Conservation (phyloP, 2,888 invertebrate species). For the Trichogramma dendrolimi region DNA sequence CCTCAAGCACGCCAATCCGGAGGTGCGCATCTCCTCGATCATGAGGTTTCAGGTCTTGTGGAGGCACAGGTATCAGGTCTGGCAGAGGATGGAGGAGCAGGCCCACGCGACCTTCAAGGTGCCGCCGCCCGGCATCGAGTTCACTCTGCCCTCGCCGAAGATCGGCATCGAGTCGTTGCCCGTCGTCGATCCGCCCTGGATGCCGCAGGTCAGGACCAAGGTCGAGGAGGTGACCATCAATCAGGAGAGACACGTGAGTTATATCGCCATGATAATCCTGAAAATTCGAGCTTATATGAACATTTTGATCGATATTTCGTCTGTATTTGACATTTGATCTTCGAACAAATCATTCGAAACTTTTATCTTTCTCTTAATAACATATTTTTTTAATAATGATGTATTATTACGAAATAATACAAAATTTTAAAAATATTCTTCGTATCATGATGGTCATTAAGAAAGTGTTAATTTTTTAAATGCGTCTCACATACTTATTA, state of each 20-base stretch:
- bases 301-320: too few species aligned
- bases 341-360: too few species aligned
- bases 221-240: slow-evolving; percentile 98
- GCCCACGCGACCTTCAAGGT: slow-evolving; percentile 95
- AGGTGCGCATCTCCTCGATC: slow-evolving; percentile 77
- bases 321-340: too few species aligned
- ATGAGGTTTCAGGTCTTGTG: slow-evolving; percentile 89
- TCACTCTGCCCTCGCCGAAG: slow-evolving; percentile 96
- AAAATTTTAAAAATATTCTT: too few species aligned
- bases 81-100: slow-evolving; percentile 99
- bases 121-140: slow-evolving; percentile 98
- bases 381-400: too few species aligned
- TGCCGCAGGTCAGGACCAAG: slow-evolving; percentile 95
- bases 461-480: too few species aligned
- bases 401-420: too few species aligned
- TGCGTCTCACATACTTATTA: too few species aligned
- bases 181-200: slow-evolving; percentile 98
- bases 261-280: background rate
- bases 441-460: too few species aligned
- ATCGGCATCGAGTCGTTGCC: slow-evolving; percentile 93
- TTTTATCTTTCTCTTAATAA: too few species aligned
- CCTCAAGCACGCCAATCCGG: slow-evolving; percentile 78
- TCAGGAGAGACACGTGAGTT: slow-evolving; percentile 88
- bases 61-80: slow-evolving; percentile 96
- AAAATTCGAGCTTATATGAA: slow-evolving; percentile 1